A percentile compares a stretch with the other conserved stretches of the same genome.
Evolutionary conservation across 2,113 vertebrate genomes (phyloP).

Genomic region (Megaceryle torquata): DNA sequence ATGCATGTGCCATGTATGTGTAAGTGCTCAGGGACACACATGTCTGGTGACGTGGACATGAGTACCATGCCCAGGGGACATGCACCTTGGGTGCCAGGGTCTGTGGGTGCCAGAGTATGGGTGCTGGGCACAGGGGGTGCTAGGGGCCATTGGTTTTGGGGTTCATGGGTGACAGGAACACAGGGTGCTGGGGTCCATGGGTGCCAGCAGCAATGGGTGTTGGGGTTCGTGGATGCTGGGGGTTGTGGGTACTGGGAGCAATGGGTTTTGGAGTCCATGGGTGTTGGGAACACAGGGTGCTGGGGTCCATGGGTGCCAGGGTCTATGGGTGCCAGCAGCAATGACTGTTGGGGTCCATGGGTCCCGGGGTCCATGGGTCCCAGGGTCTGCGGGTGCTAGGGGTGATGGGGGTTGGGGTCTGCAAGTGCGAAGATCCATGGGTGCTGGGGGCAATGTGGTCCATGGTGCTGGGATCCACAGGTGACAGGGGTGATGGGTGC

Average conservation of each 20-base stretch:
- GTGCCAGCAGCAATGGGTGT: too few relatives aligned
- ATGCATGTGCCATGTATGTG: too few relatives aligned
- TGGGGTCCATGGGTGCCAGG: not conserved
- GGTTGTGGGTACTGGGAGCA: too few relatives aligned
- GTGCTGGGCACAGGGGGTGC: too few relatives aligned
- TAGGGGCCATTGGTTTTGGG: not conserved
- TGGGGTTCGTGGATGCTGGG: too few relatives aligned
- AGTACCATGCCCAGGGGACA: not conserved
- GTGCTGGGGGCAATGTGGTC: not conserved
- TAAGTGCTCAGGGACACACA: not conserved
- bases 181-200: not conserved
- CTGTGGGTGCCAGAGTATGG: not conserved
- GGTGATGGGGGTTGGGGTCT: not conserved
- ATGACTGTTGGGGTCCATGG: not conserved
- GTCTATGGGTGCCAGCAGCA: not conserved
- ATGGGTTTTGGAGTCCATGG: not conserved
- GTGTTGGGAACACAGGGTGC: not conserved
- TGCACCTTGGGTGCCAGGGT: not conserved
- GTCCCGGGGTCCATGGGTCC: not conserved
- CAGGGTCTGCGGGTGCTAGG: not conserved
- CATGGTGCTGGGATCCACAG: not conserved
- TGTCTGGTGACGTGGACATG: not conserved
- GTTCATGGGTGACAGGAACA: not conserved
- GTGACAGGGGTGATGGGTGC: not conserved
- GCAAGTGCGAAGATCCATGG: not conserved